Evolutionary conservation across 2,888 invertebrate genomes (phyloP).

Genomic region (Andrena fulva): DNA sequence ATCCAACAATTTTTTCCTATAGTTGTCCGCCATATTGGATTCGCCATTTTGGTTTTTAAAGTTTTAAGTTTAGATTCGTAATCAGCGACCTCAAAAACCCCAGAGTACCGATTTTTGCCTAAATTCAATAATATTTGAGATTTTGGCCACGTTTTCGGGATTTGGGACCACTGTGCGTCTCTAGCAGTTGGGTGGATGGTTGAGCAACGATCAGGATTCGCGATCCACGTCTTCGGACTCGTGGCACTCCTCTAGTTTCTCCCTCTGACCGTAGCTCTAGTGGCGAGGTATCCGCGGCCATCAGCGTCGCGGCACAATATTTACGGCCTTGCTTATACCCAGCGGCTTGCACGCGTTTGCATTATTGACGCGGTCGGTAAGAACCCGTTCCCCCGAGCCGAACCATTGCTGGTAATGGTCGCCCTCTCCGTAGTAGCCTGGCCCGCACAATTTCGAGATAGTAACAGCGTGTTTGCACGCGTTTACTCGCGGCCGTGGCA

Average conservation of each 20-base stretch:
- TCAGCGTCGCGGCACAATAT: constrained; percentile 60
- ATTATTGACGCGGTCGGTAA: constrained; percentile 69
- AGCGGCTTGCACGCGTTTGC: constrained; percentile 60
- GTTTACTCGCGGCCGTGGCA: constrained; percentile 57
- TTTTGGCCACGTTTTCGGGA: too few relatives aligned
- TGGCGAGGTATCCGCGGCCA: constrained; percentile 40
- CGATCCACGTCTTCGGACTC: constrained; percentile 13
- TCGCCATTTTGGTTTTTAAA: too few relatives aligned
- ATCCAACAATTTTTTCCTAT: too few relatives aligned
- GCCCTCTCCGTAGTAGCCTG: constrained; percentile 22
- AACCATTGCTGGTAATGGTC: constrained; percentile 58
- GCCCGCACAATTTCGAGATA: constrained; percentile 65
- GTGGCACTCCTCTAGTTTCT: neutral
- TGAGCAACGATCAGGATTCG: neutral
- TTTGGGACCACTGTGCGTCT: too few relatives aligned
- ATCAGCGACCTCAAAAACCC: too few relatives aligned
- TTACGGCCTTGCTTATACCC: constrained; percentile 62
- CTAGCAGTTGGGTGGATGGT: neutral
- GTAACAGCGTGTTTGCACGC: constrained; percentile 47
- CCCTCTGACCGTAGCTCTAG: constrained; percentile 26
- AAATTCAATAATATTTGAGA: too few relatives aligned
- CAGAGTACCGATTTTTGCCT: too few relatives aligned
- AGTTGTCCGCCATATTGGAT: too few relatives aligned
- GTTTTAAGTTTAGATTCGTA: too few relatives aligned
- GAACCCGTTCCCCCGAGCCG: constrained; percentile 46